Base-by-base conservation (phyloP, 2,888 invertebrate species). In the Gandaritis pyraliata region DNA sequence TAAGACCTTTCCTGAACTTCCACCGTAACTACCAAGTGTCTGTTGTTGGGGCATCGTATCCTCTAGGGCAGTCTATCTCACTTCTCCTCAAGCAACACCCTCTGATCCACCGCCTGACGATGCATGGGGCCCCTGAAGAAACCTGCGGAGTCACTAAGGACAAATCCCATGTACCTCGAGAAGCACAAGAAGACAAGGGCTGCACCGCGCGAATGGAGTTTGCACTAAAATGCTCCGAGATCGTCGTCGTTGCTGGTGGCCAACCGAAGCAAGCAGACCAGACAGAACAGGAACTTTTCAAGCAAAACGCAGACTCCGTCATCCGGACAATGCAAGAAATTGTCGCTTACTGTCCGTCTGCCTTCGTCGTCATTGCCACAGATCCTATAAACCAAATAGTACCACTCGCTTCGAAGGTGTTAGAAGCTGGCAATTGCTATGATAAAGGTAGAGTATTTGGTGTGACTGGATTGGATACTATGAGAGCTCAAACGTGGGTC, bases 301-400 rank as follows among this genome's bases (percentile, higher is more conserved):
- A 51, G 47, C 49, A 56, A 46, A 67, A 67, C 45, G 67, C 64
- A 18, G 55, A 65, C 41, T 52, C 58, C 0, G 50, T 68, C 41
- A 46, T 68, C 11, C 10, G 46, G 16, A 47, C 63, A 5, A 59
- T 63, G 60, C 56, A 54, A 15, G 50, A 61, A 39, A 38, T 65
- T n/a, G 53, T 50, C 45, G 18, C 48, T 5, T 41, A 61, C 41
- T 65, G 65, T 16, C 68, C 68, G 2, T 30, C 39, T 5, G 68
- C 68, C 6, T 68, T 68, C 18, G 41, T 65, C 6, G 58, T 61
- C 39, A 39, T 68, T 15, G 63, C 65, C 1, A 65, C 65, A 43
- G 65, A 67, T 0, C 67, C 64, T 39, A 55, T 64, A n/a, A 67
- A 67, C 54, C 62, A 62, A 52, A 53, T 39, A 2, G 52, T 67